A percentile compares a stretch with the other conserved stretches of the same genome.
Evolutionary conservation across 2,797 vertebrate species (phyloP).

Genomic region (Eremophila alpestris): DNA sequence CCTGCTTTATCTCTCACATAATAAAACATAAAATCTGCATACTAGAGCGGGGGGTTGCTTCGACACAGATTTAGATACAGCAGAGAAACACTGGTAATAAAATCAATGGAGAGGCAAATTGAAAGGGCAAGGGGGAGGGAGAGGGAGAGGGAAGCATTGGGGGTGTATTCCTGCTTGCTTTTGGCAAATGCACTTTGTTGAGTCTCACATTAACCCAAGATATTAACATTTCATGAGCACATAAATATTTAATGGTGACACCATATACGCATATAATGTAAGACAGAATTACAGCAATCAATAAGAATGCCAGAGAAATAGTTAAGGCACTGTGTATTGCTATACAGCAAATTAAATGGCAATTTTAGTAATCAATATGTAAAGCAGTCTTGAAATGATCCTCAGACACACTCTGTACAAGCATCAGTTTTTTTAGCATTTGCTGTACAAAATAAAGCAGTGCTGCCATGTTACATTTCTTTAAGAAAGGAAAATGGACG

Average conservation of each 20-base stretch:
- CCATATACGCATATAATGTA: slow-evolving; percentile 58
- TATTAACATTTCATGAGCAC: slow-evolving; percentile 76
- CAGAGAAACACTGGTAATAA: slow-evolving; percentile 43
- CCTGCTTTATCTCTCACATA: background rate
- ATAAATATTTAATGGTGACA: slow-evolving; percentile 74
- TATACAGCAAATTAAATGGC: slow-evolving; percentile 73
- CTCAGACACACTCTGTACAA: slow-evolving; percentile 2
- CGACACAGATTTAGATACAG: slow-evolving; percentile 24
- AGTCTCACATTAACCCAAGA: slow-evolving; percentile 54
- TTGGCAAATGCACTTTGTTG: slow-evolving; percentile 31
- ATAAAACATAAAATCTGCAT: slow-evolving; percentile 42
- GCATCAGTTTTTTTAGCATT: slow-evolving; percentile 24
- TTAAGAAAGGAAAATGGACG: background rate
- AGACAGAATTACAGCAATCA: slow-evolving; percentile 70
- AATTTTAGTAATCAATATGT: slow-evolving; percentile 75
- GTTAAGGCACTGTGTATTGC: slow-evolving; percentile 64
- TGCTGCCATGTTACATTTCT: background rate
- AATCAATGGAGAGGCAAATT: slow-evolving; percentile 47
- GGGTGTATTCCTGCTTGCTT: background rate
- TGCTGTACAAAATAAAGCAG: slow-evolving; percentile 24
- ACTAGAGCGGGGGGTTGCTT: background rate
- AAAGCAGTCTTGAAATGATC: slow-evolving; percentile 59
- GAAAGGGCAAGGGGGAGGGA: background rate
- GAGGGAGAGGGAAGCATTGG: background rate
- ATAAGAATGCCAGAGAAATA: slow-evolving; percentile 67